These are phyloP conservation scores for Harpalus rubripes DNA, from an alignment of 2,888 invertebrate genomes.

Conservation along the genomic window DNA sequence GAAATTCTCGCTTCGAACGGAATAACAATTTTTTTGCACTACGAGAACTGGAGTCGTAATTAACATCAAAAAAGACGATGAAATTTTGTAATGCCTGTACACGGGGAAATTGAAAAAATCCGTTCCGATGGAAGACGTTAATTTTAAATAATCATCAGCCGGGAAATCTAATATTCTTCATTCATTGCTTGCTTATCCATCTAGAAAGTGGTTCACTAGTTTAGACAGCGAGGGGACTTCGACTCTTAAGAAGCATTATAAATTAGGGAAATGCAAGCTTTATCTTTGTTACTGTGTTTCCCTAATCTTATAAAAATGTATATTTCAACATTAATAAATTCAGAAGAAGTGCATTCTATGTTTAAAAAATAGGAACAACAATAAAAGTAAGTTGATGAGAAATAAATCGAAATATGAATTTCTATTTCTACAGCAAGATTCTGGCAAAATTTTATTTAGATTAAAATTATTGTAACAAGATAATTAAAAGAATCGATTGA, in stretches of 20 bases:
- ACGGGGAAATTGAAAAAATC: constrained; percentile 62
- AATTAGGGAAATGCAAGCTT: constrained; percentile 19
- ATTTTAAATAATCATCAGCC: constrained; percentile 62
- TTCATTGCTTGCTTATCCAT: constrained; percentile 36
- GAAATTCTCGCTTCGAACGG: constrained; percentile 60
- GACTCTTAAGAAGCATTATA: constrained; percentile 21
- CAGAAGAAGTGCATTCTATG: constrained; percentile 3
- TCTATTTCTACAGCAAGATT: too few relatives aligned
- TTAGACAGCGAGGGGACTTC: constrained; percentile 14
- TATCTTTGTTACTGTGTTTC: neutral
- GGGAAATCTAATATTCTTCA: constrained; percentile 64
- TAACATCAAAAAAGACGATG: constrained; percentile 43
- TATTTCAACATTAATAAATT: neutral
- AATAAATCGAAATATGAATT: too few relatives aligned
- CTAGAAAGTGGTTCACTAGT: constrained; percentile 18
- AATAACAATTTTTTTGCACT: constrained; percentile 62
- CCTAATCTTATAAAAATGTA: neutral
- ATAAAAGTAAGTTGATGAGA: too few relatives aligned
- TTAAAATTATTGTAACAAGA: too few relatives aligned
- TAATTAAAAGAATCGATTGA: too few relatives aligned
- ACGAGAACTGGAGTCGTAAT: constrained; percentile 39
- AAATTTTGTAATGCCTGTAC: constrained; percentile 49
- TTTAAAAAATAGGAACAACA: neutral
- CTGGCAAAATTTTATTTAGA: too few relatives aligned
- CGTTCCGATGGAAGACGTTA: constrained; percentile 63